Evolutionary conservation across 2,888 invertebrate genomes (phyloP), one percentile per base, ranked within the genome.

Genomic region (Phengaris alcon): DNA sequence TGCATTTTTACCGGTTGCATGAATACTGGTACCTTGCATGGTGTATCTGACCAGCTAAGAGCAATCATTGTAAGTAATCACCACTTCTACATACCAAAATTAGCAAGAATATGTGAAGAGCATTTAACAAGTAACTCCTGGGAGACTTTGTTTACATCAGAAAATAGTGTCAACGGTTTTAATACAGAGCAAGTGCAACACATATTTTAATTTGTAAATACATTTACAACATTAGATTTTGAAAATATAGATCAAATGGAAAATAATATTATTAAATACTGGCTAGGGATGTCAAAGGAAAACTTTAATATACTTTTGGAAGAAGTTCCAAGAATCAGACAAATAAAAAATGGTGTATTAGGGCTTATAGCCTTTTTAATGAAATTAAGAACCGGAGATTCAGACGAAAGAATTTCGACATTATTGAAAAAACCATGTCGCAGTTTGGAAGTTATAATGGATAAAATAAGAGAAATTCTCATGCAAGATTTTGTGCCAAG

Each of bases 171-270:
- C 52, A 54, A 54, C 52, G 13, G 52, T 54, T 54, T 54, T 54
- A 54, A 54, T 12, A 4, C 52, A 54, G 52, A 52, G 52, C 52
- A 54, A 54, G 52, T 12, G 52, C 52, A 54, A 54, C 52, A 54
- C 12, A 54, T 54, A 54, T 74, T n/a, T 46, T 74, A 59, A 15
- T 74, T 74, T 64, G 59, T 74, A 46, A 74, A 74, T 74, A 74
- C n/a, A n/a, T n/a, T n/a, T n/a, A n/a, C n/a, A n/a, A n/a, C n/a
- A n/a, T n/a, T n/a, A n/a, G n/a, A n/a, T 72, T 64, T 74, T 74
- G 74, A 74, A 74, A 64, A 74, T 72, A 59, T 76, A 51, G 52
- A 74, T 70, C 51, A 76, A 48, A 74, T 76, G 70, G 76, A 76
- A 15, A 57, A 76, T 22, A 46, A 57, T 44, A 46, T 74, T n/a